A percentile compares a stretch with the other conserved stretches of the same genome.
These are phyloP conservation scores for Corythaixoides concolor DNA, from an alignment of 2,113 vertebrate genomes.

Conservation along the genomic window DNA sequence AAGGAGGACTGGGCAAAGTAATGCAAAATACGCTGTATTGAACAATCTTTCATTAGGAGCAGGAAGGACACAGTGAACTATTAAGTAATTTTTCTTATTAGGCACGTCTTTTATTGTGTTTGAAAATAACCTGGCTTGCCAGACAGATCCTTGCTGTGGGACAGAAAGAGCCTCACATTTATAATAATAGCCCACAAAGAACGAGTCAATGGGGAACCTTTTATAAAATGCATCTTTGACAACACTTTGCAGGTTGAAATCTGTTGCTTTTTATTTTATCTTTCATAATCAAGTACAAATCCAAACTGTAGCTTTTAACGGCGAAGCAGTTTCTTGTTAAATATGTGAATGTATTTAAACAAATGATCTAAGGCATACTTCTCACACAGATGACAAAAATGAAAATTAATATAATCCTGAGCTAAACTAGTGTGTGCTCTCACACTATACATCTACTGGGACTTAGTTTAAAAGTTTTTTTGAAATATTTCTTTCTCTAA, in stretches of 20 bases:
- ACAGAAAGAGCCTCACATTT: background rate
- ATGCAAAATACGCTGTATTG: background rate
- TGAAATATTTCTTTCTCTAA: constrained; percentile 7
- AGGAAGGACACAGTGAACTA: background rate
- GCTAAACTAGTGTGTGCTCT: background rate
- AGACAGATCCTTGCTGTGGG: background rate
- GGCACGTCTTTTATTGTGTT: background rate
- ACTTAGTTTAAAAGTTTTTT: constrained; percentile 5
- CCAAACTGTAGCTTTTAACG: background rate
- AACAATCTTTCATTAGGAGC: background rate
- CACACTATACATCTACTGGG: background rate
- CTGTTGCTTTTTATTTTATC: background rate
- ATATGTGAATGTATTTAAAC: background rate
- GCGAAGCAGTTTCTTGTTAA: background rate
- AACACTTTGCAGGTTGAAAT: background rate
- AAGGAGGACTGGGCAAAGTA: background rate
- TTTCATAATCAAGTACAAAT: background rate
- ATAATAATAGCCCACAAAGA: background rate
- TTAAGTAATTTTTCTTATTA: background rate
- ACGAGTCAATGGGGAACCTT: background rate
- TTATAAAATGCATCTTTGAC: background rate
- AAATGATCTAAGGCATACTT: background rate
- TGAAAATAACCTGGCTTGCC: background rate
- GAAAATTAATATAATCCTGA: background rate
- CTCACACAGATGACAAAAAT: background rate